Base-by-base conservation (phyloP, 2,113 vertebrate species). In the Bubo bubo region DNA sequence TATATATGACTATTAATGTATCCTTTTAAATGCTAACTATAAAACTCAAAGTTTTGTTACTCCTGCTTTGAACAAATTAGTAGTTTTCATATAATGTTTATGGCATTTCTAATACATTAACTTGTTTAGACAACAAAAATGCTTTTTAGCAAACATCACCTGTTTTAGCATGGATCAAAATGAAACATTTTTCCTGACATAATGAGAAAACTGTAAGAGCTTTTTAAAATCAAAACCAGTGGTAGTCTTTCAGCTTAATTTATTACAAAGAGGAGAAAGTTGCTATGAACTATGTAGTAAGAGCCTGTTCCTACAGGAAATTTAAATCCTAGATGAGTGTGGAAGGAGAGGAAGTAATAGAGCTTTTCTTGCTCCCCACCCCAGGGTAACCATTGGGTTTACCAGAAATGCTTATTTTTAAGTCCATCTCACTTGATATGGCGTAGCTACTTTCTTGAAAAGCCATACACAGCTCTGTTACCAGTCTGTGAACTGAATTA, bases 331-430 rank as follows among this genome's bases (percentile, higher is more conserved):
- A 53, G 91, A 79, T 64, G 62, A 60, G 3, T 68, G 39, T 90
- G 58, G 62, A 95, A 94, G 94, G 70, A 76, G 76, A 77, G 66
- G 37, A 21, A 81, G 95, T 92, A 82, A 49, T 79, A 94, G 96
- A 97, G 28, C 74, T 96, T 96, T 96, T 53, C 67, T 95, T 96
- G 91, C 55, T 71, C 10, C 75, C 7, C 9, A 64, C 39, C 23
- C 52, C 39, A 37, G 13, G 37, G 9, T 35, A 94, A 63, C n/a
- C 41, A 17, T 19, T 14, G 12, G 24, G 5, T 52, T 80, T 70
- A 63, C 24, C 64, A 73, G 39, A 68, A 95, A 64, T 83, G 24
- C 7, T 45, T 81, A 5, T 74, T 76, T 75, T 93, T 37, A 56
- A 39, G 32, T 16, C 53, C 4, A 3, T 95, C 41, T 87, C 68